phyloP scores from a whole-genome alignment of 2,797 vertebrate genomes.

The Coluber constrictor region DNA sequence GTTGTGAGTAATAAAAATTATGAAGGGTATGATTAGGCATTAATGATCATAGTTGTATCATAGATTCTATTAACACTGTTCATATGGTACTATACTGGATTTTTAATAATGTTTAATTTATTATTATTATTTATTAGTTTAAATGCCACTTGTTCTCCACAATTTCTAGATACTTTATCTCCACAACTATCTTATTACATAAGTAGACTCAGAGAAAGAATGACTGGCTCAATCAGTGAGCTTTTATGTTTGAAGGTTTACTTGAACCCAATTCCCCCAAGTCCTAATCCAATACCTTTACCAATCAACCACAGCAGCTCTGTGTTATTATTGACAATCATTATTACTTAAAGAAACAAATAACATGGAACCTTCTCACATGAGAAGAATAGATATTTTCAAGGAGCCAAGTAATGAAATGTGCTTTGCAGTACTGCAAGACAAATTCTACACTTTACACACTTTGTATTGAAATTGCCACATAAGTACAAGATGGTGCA shows the following conservation, averaged over 20 bases:
- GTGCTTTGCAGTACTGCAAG: neutral
- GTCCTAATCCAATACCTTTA: neutral
- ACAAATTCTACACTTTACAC: neutral
- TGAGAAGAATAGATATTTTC: neutral
- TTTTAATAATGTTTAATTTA: neutral
- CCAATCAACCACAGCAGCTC: neutral
- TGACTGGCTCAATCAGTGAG: neutral
- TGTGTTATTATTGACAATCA: neutral
- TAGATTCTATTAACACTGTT: neutral
- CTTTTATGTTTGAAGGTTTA: neutral
- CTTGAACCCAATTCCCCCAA: neutral
- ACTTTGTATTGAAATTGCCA: neutral
- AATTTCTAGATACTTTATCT: neutral
- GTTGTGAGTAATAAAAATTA: neutral
- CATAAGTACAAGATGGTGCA: neutral
- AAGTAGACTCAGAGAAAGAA: neutral
- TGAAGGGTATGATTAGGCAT: neutral
- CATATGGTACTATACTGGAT: neutral
- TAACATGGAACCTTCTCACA: neutral
- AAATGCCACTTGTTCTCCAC: neutral
- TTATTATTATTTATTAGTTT: neutral
- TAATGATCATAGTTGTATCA: neutral
- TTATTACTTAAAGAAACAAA: neutral
- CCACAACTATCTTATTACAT: neutral
- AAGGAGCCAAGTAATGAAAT: neutral